These are phyloP conservation scores for Leptinotarsa defecta DNA, from an alignment of 1,140 invertebrate species.

Conservation along the genomic window DNA sequence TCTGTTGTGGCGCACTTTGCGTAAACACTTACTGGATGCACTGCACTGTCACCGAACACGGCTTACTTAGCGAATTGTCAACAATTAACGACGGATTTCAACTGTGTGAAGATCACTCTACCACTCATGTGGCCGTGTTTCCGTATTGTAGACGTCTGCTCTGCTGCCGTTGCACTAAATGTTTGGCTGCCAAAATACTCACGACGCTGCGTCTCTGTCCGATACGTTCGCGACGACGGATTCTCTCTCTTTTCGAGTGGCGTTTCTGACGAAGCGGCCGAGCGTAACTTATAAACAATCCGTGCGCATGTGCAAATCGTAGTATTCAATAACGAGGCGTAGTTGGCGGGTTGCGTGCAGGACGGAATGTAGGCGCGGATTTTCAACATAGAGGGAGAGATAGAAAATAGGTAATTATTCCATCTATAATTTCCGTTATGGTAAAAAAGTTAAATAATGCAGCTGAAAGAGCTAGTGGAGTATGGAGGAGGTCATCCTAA, in stretches of 20 bases:
- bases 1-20: slow-evolving; percentile 13
- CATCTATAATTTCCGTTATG: too few species aligned
- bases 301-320: slow-evolving; percentile 53
- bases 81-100: background rate
- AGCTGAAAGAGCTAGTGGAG: too few species aligned
- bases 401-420: too few species aligned
- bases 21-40: slow-evolving; percentile 2
- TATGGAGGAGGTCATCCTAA: too few species aligned
- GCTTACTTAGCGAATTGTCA: background rate
- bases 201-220: slow-evolving; percentile 18
- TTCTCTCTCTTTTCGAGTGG: slow-evolving; percentile 20
- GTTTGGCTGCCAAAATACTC: slow-evolving; percentile 26
- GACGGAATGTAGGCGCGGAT: background rate
- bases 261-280: slow-evolving; percentile 38
- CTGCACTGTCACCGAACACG: background rate
- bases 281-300: slow-evolving; percentile 56
- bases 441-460: too few species aligned
- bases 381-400: too few species aligned
- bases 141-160: slow-evolving; percentile 22
- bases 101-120: slow-evolving; percentile 4
- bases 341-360: slow-evolving; percentile 13
- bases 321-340: slow-evolving; percentile 50
- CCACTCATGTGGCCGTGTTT: slow-evolving; percentile 25
- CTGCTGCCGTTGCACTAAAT: slow-evolving; percentile 25
- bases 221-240: slow-evolving; percentile 6